Percentiles rank a stretch among this genome's conserved stretches.
Evolutionary conservation across 2,113 vertebrate genomes (phyloP).

Genomic region (Calyptomena viridis): DNA sequence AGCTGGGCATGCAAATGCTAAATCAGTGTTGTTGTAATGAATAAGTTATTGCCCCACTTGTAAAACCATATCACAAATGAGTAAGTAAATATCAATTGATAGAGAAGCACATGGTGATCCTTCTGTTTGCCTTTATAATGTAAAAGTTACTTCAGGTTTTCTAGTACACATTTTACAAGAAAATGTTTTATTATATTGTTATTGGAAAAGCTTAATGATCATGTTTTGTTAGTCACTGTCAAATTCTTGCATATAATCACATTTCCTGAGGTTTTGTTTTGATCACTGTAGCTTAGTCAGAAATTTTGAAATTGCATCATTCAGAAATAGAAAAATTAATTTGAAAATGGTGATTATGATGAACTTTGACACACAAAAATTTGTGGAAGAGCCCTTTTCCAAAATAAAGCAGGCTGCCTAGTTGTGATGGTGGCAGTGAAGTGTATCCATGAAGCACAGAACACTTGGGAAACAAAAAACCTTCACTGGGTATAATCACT

Average conservation of each 20-base stretch:
- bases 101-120: background rate
- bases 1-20: background rate
- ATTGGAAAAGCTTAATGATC: background rate
- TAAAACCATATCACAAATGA: background rate
- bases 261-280: background rate
- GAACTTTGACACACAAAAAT: background rate
- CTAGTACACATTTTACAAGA: background rate
- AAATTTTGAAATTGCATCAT: background rate
- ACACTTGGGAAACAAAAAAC: background rate
- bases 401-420: background rate
- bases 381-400: background rate
- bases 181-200: background rate
- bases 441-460: rapidly evolving
- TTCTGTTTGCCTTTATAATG: background rate
- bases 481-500: background rate
- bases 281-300: background rate
- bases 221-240: background rate
- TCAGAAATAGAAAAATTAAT: background rate
- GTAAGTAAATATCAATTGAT: background rate
- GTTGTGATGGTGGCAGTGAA: background rate
- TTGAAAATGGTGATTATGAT: background rate
- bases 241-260: background rate
- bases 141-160: background rate
- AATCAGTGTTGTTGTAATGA: background rate
- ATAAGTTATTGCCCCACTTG: background rate